Base-by-base conservation (phyloP, 1,140 invertebrate species). In the Cotesia chilonis region DNA sequence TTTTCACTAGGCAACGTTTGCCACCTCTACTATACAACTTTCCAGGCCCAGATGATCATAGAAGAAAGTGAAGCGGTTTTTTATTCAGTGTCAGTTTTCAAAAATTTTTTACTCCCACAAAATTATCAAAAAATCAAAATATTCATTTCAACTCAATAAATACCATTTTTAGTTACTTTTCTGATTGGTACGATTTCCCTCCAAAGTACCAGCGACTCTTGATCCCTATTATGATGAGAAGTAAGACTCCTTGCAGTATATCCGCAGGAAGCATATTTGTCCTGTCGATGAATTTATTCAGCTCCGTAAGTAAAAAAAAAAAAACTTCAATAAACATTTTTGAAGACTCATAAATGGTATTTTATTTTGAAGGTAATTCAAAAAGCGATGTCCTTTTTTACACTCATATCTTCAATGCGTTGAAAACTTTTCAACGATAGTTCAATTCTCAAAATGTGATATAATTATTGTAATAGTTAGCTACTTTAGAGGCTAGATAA, bases 211-310 rank as follows among this genome's bases (percentile, higher is more conserved):
- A 77, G 14, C 73, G 74, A 38, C 65, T 77, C 57, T 55, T 78
- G 5, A 54, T 78, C n/a, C 37, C 74, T 5, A 57, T 78, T 20
- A 74, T 79, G 75, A 59, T 77, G 28, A 71, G 65, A 70, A 57
- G 61, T 28, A 47, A 59, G 3, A 63, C 20, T 38, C 51, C 60
- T 14, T 73, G 54, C 14, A n/a, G n/a, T 2, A 4, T 77, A 7
- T 61, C 73, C 0, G 38, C 73, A 41, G 74, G 66, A 10, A 63
- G 68, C 9, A 37, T 78, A 1, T 75, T 71, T 12, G 10, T 51
- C 14, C 17, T 75, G 12, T 78, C 75, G 0, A 57, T 77, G 7
- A 36, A 71, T 41, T 59, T 60, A 55, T 72, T 72, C 35, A 67
- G 71, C 36, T 5, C 41, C 37, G 71, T 72, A 38, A 66, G 55